phyloP scores from a whole-genome alignment of 1,140 invertebrate genomes.

The Ceratosolen solmsi region DNA sequence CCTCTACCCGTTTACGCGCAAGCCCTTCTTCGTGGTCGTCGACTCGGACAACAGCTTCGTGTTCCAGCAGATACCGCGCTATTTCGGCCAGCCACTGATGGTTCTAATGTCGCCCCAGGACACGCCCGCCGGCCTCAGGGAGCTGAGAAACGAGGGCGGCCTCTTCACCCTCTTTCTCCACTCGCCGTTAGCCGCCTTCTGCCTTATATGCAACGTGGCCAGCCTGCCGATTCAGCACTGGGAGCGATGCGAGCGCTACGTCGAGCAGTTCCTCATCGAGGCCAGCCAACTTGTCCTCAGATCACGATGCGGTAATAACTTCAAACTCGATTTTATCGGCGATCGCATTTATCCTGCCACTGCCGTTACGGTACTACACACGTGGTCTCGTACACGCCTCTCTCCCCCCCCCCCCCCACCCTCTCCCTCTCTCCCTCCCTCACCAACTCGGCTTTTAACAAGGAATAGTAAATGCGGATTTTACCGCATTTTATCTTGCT shows the following conservation, averaged over 20 bases:
- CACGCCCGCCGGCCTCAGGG: slow-evolving; percentile 87
- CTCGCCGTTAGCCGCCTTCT: slow-evolving; percentile 93
- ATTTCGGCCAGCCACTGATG: slow-evolving; percentile 96
- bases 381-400: neutral
- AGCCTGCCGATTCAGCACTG: slow-evolving; percentile 89
- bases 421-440: neutral
- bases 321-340: neutral
- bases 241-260: slow-evolving; percentile 91
- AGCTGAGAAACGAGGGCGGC: slow-evolving; percentile 89
- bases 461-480: neutral
- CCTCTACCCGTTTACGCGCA: slow-evolving; percentile 91
- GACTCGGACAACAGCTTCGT: slow-evolving; percentile 97
- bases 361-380: neutral
- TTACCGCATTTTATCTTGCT: neutral
- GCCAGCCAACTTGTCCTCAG: slow-evolving; percentile 87
- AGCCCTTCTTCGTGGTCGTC: slow-evolving; percentile 94
- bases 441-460: no score
- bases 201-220: slow-evolving; percentile 91
- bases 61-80: slow-evolving; percentile 92
- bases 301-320: slow-evolving; percentile 83
- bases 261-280: slow-evolving; percentile 93
- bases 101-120: slow-evolving; percentile 95
- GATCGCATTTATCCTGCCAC: neutral
- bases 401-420: neutral
- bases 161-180: slow-evolving; percentile 96